Evolutionary conservation across 2,113 vertebrate genomes (phyloP), one percentile per base, ranked within the genome.

Genomic region (Prietella phreatophila): DNA sequence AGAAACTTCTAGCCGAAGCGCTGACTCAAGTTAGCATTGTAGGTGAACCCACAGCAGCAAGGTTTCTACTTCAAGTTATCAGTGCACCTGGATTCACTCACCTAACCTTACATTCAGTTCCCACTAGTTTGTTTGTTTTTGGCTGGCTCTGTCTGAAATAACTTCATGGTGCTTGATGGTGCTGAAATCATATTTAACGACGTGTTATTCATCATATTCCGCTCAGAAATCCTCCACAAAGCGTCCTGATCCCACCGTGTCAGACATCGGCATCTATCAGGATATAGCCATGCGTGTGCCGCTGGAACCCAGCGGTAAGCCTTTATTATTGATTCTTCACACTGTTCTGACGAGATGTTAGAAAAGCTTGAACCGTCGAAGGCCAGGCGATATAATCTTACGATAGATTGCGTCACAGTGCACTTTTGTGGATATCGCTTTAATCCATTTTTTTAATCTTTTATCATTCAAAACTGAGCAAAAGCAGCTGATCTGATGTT

Each of bases 1-100:
- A 99, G 96, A 99, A 99, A 93, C 94, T 99, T 61, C 93, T 99
- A 91, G 97, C 98, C 4, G 98, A 99, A 93, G 98, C 98, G 22
- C 95, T 99, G 76, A 98, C 92, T 92, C 98, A 99, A 98, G 98
- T 99, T 91, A 97, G 94, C 94, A 95, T 97, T 96, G 98, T 99
- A 90, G 93, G 95, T 88, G 87, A 75, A 75, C 42, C 73, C 42
- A 83, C 27, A n/a, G 2, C 27, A n/a, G 1, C 19, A 19, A 61
- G 20, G 1, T 36, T 36, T 81, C 19, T 33, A 30, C 19, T 25
- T 30, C 11, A 42, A 11, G 20, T n/a, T 78, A n/a, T 27, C 25
- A 50, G 22, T 79, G 47, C 11, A 27, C 42, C 25, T 50, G 22
- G 14, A 56, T 6, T 55, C 20, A 36, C 30, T 58, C 13, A 36